These are phyloP conservation scores for Danio tinwini DNA, from an alignment of 2,797 vertebrate species.

Conservation along the genomic window DNA sequence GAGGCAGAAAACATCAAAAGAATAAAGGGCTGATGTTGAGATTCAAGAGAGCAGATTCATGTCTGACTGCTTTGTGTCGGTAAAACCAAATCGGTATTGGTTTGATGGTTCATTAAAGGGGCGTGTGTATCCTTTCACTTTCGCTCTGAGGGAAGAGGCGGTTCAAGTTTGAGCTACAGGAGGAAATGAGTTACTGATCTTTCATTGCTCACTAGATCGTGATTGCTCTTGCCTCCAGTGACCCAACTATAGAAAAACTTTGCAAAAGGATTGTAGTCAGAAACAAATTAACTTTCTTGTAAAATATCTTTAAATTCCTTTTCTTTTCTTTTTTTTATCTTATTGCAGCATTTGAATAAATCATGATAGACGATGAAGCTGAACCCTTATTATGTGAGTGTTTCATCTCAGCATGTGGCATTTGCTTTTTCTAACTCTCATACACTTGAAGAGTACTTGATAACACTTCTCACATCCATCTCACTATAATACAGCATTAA, in stretches of 20 bases:
- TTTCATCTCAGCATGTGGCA: constrained; percentile 61
- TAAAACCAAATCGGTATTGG: constrained; percentile 25
- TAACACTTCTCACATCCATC: constrained; percentile 20
- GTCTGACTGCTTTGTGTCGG: constrained; percentile 6
- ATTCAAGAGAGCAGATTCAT: constrained; percentile 14
- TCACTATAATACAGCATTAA: not conserved
- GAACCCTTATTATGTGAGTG: constrained; percentile 55
- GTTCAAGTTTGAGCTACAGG: constrained; percentile 13
- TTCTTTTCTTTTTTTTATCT: constrained; percentile 49
- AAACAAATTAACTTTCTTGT: constrained; percentile 37
- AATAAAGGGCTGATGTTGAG: constrained; percentile 16
- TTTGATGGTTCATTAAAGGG: constrained; percentile 46
- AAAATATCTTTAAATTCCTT: constrained; percentile 35
- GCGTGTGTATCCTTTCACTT: constrained; percentile 29
- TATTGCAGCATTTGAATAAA: constrained; percentile 58
- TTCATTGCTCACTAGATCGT: not conserved
- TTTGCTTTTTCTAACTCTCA: constrained; percentile 41
- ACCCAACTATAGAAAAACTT: constrained; percentile 2
- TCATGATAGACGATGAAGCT: constrained; percentile 50
- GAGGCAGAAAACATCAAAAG: constrained; percentile 19
- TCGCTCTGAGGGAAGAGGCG: constrained; percentile 36
- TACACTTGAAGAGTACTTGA: constrained; percentile 35
- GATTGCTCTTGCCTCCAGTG: not conserved
- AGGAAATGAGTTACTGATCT: constrained; percentile 37
- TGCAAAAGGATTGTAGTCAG: constrained; percentile 11